Evolutionary conservation across 2,113 vertebrate genomes (phyloP), one percentile per base, ranked within the genome.

Genomic region (Dissostichus mawsoni): DNA sequence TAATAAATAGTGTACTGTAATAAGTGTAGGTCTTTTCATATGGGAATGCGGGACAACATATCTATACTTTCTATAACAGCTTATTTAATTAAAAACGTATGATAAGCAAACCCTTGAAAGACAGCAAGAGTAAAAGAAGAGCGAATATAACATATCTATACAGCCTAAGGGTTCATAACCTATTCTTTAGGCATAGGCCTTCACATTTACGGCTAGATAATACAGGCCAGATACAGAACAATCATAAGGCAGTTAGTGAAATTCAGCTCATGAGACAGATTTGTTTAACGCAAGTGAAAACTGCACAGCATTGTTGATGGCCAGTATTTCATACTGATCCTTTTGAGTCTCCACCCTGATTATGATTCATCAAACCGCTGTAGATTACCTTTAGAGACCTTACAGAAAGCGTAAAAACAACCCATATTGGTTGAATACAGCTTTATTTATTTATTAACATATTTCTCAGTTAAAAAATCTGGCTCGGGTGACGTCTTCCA

Each of bases 401-500:
- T 48, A 59, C 14, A 48, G 4, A 23, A n/a, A 44, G 44, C 11
- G 73, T 5, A 2, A 57, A 56, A 80, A 63, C 50, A 23, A 13
- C 11, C 18, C 4, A 41, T 23, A 66, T 7, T 8, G 13, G 5
- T 0, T 8, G 3, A 69, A 50, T 0, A 8, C 47, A n/a, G 25
- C 9, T 68, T 47, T 36, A 33, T 29, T 29, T 29, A 36, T 41
- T 44, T 50, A 45, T 25, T 5, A 50, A 2, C 10, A 74, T 3
- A 8, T 10, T 11, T 8, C 1, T 51, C 13, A 13, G 3, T 71
- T 69, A 1, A 41, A 80, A 74, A 74, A 83, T 82, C 16, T 36
- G 36, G 20, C 58, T 51, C 10, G 50, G 64, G 55, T 82, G 83
- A 88, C 83, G 87, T 87, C 36, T 87, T 82, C 67, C 62, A 10